A percentile compares a stretch with the other conserved stretches of the same genome.
phyloP scores from a whole-genome alignment of 1,140 invertebrate species.

The Philaenus spumarius region DNA sequence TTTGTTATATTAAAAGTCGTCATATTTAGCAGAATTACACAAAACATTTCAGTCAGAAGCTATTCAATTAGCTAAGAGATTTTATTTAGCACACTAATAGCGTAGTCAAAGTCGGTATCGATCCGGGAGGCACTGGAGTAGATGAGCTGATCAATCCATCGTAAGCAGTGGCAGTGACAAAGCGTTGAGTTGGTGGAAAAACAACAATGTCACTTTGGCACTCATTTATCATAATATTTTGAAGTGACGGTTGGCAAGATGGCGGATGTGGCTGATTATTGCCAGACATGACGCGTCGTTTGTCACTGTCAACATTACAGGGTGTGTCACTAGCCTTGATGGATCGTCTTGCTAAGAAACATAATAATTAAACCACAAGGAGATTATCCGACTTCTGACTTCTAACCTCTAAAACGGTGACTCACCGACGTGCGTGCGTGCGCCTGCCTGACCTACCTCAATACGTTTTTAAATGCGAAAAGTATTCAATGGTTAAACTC shows the following conservation, averaged over 20 bases:
- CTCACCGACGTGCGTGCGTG: neutral
- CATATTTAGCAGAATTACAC: no score
- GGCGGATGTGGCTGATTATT: slow-evolving; percentile 1
- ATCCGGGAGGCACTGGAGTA: neutral
- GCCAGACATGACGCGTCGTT: slow-evolving; percentile 1
- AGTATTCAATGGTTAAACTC: no score
- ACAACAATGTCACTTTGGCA: neutral
- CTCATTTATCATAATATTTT: slow-evolving; percentile 10
- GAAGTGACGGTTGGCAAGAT: neutral
- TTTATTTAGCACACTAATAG: no score
- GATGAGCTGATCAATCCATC: neutral
- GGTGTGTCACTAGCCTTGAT: neutral
- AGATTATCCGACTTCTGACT: neutral
- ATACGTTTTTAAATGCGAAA: no score
- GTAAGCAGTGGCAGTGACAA: neutral
- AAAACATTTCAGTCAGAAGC: no score
- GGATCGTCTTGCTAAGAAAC: slow-evolving; percentile 1
- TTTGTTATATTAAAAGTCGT: no score
- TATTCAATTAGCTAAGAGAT: no score
- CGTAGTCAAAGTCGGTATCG: no score
- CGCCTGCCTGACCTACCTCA: neutral
- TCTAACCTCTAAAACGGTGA: neutral
- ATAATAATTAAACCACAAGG: slow-evolving; percentile 5
- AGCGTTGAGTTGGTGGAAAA: neutral
- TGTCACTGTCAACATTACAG: slow-evolving; percentile 1